Base-by-base conservation (phyloP, 2,113 vertebrate species). In the Hypocryptadius cinnamomeus region DNA sequence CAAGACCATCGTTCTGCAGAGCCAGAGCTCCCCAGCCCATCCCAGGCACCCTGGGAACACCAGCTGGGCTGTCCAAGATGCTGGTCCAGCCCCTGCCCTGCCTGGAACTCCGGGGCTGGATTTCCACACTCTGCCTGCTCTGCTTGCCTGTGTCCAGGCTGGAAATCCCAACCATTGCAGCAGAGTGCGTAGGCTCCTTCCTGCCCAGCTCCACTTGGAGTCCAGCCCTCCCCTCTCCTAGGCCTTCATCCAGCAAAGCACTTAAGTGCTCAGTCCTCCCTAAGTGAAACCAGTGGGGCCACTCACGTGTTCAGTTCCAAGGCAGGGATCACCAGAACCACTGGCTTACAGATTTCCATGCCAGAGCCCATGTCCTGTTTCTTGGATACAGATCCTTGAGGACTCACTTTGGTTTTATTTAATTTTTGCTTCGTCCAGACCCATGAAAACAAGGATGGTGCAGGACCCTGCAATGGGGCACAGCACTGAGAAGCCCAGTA, bases 211-310 rank as follows among this genome's bases (percentile, higher is more conserved):
- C 90, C 61, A 61, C 79, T 94, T 94, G 93, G 95, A 96, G 72
- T 16, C 39, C 85, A 91, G 87, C 89, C 96, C 90, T 95, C 42
- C 64, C 85, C 87, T 91, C 93, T 84, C 60, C 85, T 63, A 80
- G 95, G 95, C 87, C 91, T 92, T 77, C 91, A 85, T 94, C 96
- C 96, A 96, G 94, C 82, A 95, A 96, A 96, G 94, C 96, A 96
- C 96, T 95, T 95, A 96, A 95, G 79, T 40, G 68, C 94, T 93
- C 79, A 51, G 94, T 96, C 91, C 92, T 94, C 90, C 90, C 93
- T 80, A 3, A 93, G 89, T 64, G 76, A 91, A 94, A 79, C 64
- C 79, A 83, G 54, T 85, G 82, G 69, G 93, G 63, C 91, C 94
- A 71, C 64, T 94, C 91, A 86, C 0, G 2, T 40, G 4, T 78